Conservation (phyloP, 2,888 invertebrate species). For the Pantelozetes paolii region DNA sequence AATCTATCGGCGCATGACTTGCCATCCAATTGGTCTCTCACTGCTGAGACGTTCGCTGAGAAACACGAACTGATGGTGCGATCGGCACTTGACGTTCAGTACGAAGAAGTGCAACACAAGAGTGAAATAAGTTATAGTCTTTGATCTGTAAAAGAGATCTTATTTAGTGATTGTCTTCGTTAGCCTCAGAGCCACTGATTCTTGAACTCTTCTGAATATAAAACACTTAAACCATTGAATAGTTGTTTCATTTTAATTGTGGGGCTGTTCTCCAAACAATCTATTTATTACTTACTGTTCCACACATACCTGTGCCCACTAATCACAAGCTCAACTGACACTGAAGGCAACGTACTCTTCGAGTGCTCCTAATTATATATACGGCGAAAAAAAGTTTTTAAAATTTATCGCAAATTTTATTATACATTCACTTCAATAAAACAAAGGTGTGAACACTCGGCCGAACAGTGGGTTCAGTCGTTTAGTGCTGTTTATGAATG, state of each 20-base stretch:
- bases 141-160: not conserved
- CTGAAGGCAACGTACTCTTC: not conserved
- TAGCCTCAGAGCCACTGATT: not conserved
- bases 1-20: constrained; percentile 16
- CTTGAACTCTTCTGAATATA: not conserved
- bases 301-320: not conserved
- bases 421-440: constrained; percentile 7
- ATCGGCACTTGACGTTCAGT: not conserved
- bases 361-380: constrained; percentile 12
- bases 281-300: constrained; percentile 3
- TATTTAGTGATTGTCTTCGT: not conserved
- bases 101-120: constrained; percentile 4
- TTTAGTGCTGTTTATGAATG: not conserved
- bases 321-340: not conserved
- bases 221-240: not conserved
- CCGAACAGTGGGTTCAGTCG: not conserved
- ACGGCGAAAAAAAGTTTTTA: not conserved
- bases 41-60: constrained; percentile 4
- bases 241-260: not conserved
- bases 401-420: not conserved
- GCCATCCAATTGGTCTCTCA: constrained; percentile 5
- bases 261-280: constrained; percentile 3
- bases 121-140: not conserved
- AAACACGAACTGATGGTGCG: constrained; percentile 20
- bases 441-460: constrained; percentile 19